These are phyloP conservation scores for Leistus spinibarbis DNA, from an alignment of 2,888 invertebrate species.

Conservation along the genomic window DNA sequence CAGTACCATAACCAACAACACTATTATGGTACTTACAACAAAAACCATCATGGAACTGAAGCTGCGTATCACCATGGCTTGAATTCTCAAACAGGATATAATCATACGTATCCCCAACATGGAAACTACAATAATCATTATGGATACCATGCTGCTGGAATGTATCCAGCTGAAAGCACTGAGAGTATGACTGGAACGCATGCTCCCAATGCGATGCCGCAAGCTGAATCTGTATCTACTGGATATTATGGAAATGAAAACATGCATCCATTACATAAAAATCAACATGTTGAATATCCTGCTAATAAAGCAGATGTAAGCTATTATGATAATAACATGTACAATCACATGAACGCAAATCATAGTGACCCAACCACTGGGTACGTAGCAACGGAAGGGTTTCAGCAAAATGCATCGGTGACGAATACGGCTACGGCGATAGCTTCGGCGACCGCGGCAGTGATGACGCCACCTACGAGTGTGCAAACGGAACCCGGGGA, in stretches of 20 bases:
- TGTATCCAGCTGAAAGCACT: conserved; percentile 52
- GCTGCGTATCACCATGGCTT: conserved; percentile 50
- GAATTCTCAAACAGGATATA: conserved; percentile 49
- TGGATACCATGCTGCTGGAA: conserved; percentile 49
- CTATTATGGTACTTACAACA: conserved; percentile 60
- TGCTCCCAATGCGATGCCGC: conserved; percentile 47
- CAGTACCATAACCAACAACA: conserved; percentile 59
- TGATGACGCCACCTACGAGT: conserved; percentile 67
- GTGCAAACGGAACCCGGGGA: conserved; percentile 67
- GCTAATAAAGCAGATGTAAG: conserved; percentile 51
- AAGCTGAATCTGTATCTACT: conserved; percentile 45
- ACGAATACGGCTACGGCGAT: conserved; percentile 57
- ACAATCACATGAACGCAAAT: conserved; percentile 55
- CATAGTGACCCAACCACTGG: conserved; percentile 59
- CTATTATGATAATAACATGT: conserved; percentile 64
- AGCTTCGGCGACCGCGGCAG: conserved; percentile 59
- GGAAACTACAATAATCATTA: conserved; percentile 53
- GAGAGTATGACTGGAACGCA: conserved; percentile 48
- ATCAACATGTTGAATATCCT: conserved; percentile 48
- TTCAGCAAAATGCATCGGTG: conserved; percentile 58
- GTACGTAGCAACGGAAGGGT: conserved; percentile 55
- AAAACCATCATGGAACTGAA: conserved; percentile 57
- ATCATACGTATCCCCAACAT: conserved; percentile 52
- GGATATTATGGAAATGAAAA: conserved; percentile 53
- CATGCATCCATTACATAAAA: conserved; percentile 52